Evolutionary conservation across 2,888 invertebrate species (phyloP).

Genomic region (Apantesis nais): DNA sequence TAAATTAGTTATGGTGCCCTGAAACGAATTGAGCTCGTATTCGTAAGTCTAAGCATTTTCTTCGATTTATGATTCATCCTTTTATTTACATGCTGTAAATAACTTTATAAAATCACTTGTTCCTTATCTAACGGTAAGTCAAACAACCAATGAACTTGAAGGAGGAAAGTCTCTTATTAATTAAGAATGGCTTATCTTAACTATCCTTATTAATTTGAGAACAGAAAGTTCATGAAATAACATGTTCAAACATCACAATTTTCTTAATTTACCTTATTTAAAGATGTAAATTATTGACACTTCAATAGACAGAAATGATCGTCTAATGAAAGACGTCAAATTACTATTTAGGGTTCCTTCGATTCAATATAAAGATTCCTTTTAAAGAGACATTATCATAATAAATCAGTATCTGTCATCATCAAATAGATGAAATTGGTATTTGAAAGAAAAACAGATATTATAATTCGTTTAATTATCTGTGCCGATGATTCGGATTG

Average conservation of each 20-base stretch:
- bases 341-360: slow-evolving; percentile 53
- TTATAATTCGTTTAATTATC: slow-evolving; percentile 63
- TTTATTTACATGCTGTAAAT: slow-evolving; percentile 43
- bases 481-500: slow-evolving; percentile 64
- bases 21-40: slow-evolving; percentile 57
- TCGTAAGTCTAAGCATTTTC: slow-evolving; percentile 35
- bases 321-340: slow-evolving; percentile 57
- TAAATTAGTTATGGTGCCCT: slow-evolving; percentile 56
- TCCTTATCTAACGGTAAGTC: neutral
- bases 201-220: neutral
- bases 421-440: slow-evolving; percentile 53
- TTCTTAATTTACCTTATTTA: slow-evolving; percentile 11
- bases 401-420: slow-evolving; percentile 59
- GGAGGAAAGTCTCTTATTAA: neutral
- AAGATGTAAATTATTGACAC: slow-evolving; percentile 55
- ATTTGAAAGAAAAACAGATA: slow-evolving; percentile 59
- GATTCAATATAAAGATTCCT: slow-evolving; percentile 55
- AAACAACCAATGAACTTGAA: neutral
- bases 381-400: slow-evolving; percentile 48
- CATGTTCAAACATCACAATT: neutral
- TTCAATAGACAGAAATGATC: slow-evolving; percentile 52
- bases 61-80: slow-evolving; percentile 55
- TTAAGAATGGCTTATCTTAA: neutral
- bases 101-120: neutral
- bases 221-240: neutral